Conservation (phyloP, 1,140 invertebrate species). For the Agrilus planipennis region DNA sequence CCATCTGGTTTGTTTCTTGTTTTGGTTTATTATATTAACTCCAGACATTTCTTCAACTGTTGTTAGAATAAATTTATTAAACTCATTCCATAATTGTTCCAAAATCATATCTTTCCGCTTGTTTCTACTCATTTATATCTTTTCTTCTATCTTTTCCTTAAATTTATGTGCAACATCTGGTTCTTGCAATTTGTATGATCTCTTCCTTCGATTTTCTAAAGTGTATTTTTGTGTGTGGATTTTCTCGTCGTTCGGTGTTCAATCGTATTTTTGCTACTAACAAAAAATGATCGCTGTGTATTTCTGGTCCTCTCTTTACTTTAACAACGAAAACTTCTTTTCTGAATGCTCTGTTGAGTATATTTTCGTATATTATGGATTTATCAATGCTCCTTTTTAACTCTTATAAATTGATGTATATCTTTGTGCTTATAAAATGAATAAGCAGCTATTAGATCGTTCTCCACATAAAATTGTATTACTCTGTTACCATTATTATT, state of each 20-base stretch:
- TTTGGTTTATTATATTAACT: neutral
- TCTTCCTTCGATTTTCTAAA: constrained; percentile 1
- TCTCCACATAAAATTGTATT: constrained; percentile 8
- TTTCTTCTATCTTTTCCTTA: constrained; percentile 2
- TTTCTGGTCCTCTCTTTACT: constrained; percentile 14
- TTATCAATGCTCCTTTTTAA: constrained; percentile 14
- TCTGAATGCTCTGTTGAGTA: constrained; percentile 9
- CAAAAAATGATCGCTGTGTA: constrained; percentile 15
- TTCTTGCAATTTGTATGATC: constrained; percentile 5
- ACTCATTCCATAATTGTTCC: neutral
- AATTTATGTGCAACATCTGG: neutral
- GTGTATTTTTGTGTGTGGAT: neutral
- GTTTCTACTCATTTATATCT: neutral
- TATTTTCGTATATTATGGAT: constrained; percentile 15
- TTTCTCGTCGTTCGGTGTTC: neutral
- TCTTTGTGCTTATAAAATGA: constrained; percentile 12
- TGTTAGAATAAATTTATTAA: neutral
- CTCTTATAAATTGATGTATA: constrained; percentile 13
- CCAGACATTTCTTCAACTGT: constrained; percentile 3
- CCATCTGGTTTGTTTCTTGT: neutral
- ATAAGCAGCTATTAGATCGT: constrained; percentile 7
- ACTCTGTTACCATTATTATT: constrained; percentile 10
- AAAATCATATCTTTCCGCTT: neutral
- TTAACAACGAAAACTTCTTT: constrained; percentile 9
- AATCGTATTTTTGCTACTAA: constrained; percentile 6